phyloP scores from a whole-genome alignment of 2,888 invertebrate genomes.

The Lottia scabra region DNA sequence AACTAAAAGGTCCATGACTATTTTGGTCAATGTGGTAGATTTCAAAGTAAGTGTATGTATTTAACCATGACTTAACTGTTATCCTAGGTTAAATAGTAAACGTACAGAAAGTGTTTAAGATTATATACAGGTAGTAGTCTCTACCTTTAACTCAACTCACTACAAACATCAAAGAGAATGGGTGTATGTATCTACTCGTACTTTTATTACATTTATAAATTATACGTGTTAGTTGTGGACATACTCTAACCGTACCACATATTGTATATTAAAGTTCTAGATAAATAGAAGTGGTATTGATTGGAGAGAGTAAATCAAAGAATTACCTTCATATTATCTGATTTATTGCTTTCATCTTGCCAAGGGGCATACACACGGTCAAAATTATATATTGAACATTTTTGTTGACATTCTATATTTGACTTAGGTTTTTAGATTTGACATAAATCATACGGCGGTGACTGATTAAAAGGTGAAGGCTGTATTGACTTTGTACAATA shows the following conservation, averaged over 20 bases:
- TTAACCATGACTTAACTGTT: no score
- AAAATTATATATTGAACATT: neutral
- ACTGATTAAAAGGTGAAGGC: neutral
- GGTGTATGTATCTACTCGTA: neutral
- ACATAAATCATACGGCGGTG: neutral
- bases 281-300: conserved; percentile 1
- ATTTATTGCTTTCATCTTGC: neutral
- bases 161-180: neutral
- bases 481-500: no score
- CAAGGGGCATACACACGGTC: neutral
- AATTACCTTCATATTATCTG: neutral
- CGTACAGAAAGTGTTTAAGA: no score
- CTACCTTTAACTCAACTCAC: no score
- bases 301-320: neutral
- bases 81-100: no score
- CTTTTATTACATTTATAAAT: neutral
- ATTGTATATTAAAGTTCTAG: neutral
- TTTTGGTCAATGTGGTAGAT: no score
- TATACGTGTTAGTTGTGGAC: neutral
- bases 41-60: no score
- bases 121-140: no score
- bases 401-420: conserved; percentile 1
- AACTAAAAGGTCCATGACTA: no score
- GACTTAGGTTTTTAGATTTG: neutral
- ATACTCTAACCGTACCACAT: neutral